A percentile compares a stretch with the other conserved stretches of the same genome.
These are phyloP conservation scores for Calephelis nemesis DNA, from an alignment of 1,140 invertebrate species.

Conservation along the genomic window DNA sequence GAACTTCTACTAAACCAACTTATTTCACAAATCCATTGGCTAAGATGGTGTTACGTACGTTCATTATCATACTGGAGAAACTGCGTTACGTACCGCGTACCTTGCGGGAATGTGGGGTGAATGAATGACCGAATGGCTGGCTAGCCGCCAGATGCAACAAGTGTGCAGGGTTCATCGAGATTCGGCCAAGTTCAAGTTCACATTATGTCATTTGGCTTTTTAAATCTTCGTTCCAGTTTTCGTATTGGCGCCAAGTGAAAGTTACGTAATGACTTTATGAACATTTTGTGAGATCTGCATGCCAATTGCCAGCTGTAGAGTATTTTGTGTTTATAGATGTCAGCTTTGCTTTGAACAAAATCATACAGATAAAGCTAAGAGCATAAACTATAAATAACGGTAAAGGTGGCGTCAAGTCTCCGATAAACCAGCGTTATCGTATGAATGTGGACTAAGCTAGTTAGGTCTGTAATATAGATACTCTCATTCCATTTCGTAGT, in stretches of 20 bases:
- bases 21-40: slow-evolving; percentile 10
- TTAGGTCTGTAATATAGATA: too few relatives aligned
- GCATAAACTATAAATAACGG: too few relatives aligned
- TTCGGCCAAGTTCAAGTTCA: slow-evolving; percentile 36
- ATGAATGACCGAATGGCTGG: slow-evolving; percentile 28
- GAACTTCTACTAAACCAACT: background rate
- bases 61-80: background rate
- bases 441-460: too few relatives aligned
- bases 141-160: slow-evolving; percentile 41
- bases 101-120: slow-evolving; percentile 21
- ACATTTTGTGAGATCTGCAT: too few relatives aligned
- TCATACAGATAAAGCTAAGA: too few relatives aligned
- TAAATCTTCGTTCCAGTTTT: slow-evolving; percentile 10
- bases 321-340: too few relatives aligned
- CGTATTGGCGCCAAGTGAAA: background rate
- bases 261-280: background rate
- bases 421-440: too few relatives aligned
- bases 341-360: too few relatives aligned
- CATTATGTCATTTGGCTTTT: slow-evolving; percentile 23
- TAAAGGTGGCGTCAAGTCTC: too few relatives aligned
- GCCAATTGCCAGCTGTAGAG: too few relatives aligned
- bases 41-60: background rate
- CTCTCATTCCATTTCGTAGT: too few relatives aligned
- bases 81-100: background rate
- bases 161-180: slow-evolving; percentile 31